Evolutionary conservation across 1,140 invertebrate species (phyloP), one percentile per base, ranked within the genome.

Genomic region (Tribolium madens): DNA sequence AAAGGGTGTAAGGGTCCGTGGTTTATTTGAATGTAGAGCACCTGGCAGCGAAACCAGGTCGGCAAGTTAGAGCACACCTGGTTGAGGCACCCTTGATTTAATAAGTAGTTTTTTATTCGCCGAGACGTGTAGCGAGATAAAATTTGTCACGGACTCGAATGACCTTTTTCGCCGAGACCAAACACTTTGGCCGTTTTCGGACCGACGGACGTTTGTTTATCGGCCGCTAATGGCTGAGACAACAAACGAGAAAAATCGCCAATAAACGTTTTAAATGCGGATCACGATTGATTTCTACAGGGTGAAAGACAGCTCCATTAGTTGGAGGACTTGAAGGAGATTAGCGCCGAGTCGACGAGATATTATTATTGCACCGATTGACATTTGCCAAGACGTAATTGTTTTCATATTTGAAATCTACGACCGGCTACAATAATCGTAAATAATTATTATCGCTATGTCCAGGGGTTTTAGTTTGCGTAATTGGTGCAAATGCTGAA

Each of bases 1-100:
- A 72, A 72, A 72, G 76, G 72, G 76, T 77, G 76, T 70, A 77
- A 76, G 76, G 71, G 71, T 77, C 57, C 46, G 76, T 77, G 70
- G 76, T 77, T 74, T 74, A 77, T 77, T 77, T 77, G 46, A 57
- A 77, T 73, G 53, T 77, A 46, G 76, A 77, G 76, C 72, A 77
- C 71, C 70, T 74, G 68, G 75, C 60, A 33, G 68, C 42, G 47
- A 77, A 77, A 77, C 76, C 76, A 77, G 76, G 76, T 77, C 76
- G 76, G 76, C 76, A 74, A 77, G 76, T 77, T 74, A 77, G 42
- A 21, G 71, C 76, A 77, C 76, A 77, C 76, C 76, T 77, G 76
- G 76, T 73, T 17, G 70, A 73, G 15, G 17, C 76, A 77, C 71
- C 76, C 76, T 72, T 57, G 76, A 77, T 77, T 74, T 77, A 77